Base-by-base conservation (phyloP, 1,140 invertebrate genomes). In the Campoletis sonorensis region DNA sequence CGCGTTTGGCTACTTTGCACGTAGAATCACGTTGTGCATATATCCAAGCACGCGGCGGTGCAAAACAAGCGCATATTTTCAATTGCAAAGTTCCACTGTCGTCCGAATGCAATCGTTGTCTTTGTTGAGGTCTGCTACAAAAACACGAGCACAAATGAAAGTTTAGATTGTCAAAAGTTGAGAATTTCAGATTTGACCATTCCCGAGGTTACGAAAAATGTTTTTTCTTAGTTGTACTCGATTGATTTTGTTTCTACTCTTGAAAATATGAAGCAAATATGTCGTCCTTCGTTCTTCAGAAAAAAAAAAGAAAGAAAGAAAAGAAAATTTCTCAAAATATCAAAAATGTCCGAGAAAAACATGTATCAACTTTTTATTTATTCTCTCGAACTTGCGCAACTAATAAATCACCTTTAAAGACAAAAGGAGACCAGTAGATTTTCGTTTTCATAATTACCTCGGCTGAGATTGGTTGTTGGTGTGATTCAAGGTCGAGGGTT, bases 21-120 rank as follows among this genome's bases (percentile, higher is more conserved):
- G 89, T 90, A n/a, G 90, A 90, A 84, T 93, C 93, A 23, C 91
- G 91, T 84, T 94, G 93, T 61, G 94, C 92, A 80, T 96, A 93
- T 23, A 95, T 93, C 95, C 95, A 96, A 1, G 96, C 95, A 72
- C 96, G 91, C 1, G 96, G 94, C 33, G 95, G 93, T 37, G 95
- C 96, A 89, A 97, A 98, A 81, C 94, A 94, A 27, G 96, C 95
- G 79, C 95, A 96, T 4, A 98, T 95, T 86, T 95, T 93, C 67
- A 96, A 91, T 1, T 95, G 94, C 67, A 94, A 93, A 73, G 91
- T 91, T n/a, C 92, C 89, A 58, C 93, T 93, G 68, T 94, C 94
- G 79, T 96, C 95, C 0, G 95, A 95, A 37, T 94, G 94, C 26
- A 95, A 88, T 40, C 95, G 93, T 88, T 95, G 95, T 16, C 95